These are phyloP conservation scores for Cephalotes varians DNA, from an alignment of 2,888 invertebrate species.

Conservation along the genomic window DNA sequence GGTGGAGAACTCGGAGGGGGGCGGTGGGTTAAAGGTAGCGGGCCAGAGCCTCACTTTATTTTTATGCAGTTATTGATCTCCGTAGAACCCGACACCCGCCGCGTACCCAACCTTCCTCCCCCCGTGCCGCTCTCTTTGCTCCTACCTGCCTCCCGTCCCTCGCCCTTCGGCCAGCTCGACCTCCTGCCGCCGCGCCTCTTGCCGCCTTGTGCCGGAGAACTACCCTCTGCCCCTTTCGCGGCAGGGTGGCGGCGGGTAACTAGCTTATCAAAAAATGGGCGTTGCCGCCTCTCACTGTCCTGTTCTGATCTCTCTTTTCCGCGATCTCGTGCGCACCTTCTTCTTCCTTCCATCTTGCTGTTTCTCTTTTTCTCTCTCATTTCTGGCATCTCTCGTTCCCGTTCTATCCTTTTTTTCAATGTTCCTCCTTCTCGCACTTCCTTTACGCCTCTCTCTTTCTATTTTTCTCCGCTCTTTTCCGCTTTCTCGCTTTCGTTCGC, in stretches of 20 bases:
- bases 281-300: constrained; percentile 84
- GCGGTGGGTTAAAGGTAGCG: constrained; percentile 85
- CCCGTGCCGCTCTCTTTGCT: constrained; percentile 48
- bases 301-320: constrained; percentile 71
- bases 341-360: constrained; percentile 39
- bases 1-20: constrained; percentile 76
- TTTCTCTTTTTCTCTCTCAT: neutral
- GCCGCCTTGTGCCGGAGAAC: constrained; percentile 68
- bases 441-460: constrained; percentile 10
- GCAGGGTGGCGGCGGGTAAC: constrained; percentile 84
- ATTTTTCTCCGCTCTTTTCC: constrained; percentile 23
- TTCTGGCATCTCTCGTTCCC: constrained; percentile 21
- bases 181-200: constrained; percentile 67
- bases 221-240: constrained; percentile 73
- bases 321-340: constrained; percentile 39
- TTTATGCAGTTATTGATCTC: constrained; percentile 86
- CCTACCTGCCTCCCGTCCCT: constrained; percentile 51
- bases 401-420: constrained; percentile 34
- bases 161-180: constrained; percentile 62
- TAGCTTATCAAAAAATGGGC: constrained; percentile 86
- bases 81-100: constrained; percentile 83
- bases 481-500: constrained; percentile 32
- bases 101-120: constrained; percentile 69
- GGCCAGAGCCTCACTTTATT: constrained; percentile 86
- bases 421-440: constrained; percentile 55